These are phyloP conservation scores for Ectropis grisescens DNA, from an alignment of 1,140 invertebrate species.

Conservation along the genomic window DNA sequence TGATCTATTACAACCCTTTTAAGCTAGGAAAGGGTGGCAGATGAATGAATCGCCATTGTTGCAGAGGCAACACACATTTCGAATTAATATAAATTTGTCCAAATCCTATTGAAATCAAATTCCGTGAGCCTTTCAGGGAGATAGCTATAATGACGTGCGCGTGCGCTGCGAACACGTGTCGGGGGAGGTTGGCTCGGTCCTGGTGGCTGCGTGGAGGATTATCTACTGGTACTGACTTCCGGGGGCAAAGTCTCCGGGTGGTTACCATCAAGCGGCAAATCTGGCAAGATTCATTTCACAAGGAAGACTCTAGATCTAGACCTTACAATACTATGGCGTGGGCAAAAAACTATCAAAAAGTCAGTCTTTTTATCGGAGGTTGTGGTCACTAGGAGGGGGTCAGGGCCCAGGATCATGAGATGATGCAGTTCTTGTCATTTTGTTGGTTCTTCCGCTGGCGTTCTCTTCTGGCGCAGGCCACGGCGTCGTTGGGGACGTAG, in stretches of 20 bases:
- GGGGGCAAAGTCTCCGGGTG: too few species aligned
- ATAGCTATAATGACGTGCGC: conserved; percentile 15
- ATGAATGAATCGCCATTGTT: too few species aligned
- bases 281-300: conserved; percentile 7
- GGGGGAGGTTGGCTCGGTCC: conserved; percentile 7
- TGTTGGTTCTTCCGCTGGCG: conserved; percentile 65
- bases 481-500: conserved; percentile 90
- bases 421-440: conserved; percentile 79
- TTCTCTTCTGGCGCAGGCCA: conserved; percentile 81
- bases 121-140: conserved; percentile 23
- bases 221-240: too few species aligned
- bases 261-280: too few species aligned
- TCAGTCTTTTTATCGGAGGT: conserved; percentile 66
- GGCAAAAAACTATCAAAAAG: conserved; percentile 44
- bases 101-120: conserved; percentile 18
- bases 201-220: conserved; percentile 8
- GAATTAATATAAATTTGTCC: conserved; percentile 31
- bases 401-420: conserved; percentile 73
- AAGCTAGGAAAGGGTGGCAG: too few species aligned
- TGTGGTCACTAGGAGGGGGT: conserved; percentile 38
- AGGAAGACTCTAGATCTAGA: conserved; percentile 12
- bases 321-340: conserved; percentile 55
- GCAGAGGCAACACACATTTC: too few species aligned
- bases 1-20: too few species aligned
- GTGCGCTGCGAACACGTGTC: conserved; percentile 31